Conservation (phyloP, 2,113 vertebrate species). For the Uria lomvia region DNA sequence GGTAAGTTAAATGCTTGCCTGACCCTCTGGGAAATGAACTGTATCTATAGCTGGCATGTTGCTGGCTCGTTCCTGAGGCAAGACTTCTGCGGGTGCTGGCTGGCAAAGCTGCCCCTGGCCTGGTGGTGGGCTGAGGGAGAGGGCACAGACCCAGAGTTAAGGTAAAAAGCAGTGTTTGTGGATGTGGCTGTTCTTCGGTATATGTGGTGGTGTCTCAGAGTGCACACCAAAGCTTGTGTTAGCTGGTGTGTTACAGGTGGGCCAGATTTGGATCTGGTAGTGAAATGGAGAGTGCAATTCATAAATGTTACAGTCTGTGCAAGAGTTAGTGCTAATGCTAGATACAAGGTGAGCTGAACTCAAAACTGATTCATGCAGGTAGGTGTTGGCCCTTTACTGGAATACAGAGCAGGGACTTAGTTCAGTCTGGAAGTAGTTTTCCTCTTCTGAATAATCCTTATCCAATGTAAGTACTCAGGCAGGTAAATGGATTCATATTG, state of each 20-base stretch:
- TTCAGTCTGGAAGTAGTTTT: neutral
- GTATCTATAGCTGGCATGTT: neutral
- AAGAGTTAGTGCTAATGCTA: neutral
- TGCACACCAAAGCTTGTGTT: neutral
- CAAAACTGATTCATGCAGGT: neutral
- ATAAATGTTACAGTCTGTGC: neutral
- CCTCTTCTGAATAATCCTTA: neutral
- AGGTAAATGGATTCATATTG: neutral
- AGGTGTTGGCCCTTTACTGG: neutral
- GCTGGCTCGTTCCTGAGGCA: neutral
- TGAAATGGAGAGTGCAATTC: neutral
- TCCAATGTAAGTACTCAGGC: neutral
- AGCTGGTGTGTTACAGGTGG: neutral
- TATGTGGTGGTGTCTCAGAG: neutral
- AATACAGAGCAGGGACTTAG: neutral
- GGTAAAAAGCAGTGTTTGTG: neutral
- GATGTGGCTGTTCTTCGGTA: too few relatives aligned
- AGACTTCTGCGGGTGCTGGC: neutral
- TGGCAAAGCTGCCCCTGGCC: neutral
- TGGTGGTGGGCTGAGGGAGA: neutral
- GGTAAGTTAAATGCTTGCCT: neutral
- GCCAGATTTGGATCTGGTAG: neutral
- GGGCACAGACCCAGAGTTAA: neutral
- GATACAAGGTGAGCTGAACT: neutral
- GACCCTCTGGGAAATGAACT: neutral